These are phyloP conservation scores for Neogobius melanostomus DNA, from an alignment of 2,113 vertebrate genomes.

Conservation along the genomic window DNA sequence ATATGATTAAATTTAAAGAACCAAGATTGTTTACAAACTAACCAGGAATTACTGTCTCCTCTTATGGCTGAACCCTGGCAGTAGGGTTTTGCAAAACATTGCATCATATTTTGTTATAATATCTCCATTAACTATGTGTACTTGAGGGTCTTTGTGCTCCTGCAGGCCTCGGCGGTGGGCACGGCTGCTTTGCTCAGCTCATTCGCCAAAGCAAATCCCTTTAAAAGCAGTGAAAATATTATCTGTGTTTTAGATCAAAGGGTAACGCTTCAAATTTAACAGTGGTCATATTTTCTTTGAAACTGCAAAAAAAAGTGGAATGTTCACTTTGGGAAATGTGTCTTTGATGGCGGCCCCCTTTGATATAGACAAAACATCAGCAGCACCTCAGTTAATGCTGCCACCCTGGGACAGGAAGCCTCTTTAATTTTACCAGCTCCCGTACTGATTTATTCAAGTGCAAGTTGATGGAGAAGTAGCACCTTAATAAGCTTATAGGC, in stretches of 20 bases:
- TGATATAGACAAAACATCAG: constrained; percentile 13
- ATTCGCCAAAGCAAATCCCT: constrained; percentile 29
- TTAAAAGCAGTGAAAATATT: constrained; percentile 32
- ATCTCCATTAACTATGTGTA: constrained; percentile 29
- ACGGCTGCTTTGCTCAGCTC: constrained; percentile 29
- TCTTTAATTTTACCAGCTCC: constrained; percentile 10
- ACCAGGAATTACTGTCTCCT: background rate
- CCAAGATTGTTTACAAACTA: background rate
- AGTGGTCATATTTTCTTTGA: constrained; percentile 21
- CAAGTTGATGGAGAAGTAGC: constrained; percentile 35
- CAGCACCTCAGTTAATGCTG: constrained; percentile 6
- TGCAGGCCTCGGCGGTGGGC: constrained; percentile 15
- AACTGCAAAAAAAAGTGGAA: constrained; percentile 2
- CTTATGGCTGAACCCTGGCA: background rate
- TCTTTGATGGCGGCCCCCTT: constrained; percentile 10
- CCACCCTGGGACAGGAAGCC: background rate
- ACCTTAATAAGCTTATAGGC: constrained; percentile 48
- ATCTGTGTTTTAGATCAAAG: constrained; percentile 49
- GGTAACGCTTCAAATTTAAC: constrained; percentile 30
- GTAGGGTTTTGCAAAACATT: background rate
- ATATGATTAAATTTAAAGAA: background rate
- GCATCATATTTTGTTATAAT: constrained; percentile 13
- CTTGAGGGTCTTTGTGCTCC: constrained; percentile 24
- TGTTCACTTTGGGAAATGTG: constrained; percentile 4
- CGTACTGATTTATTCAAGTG: constrained; percentile 47